Evolutionary conservation across 2,113 vertebrate genomes (phyloP), one percentile per base, ranked within the genome.

Genomic region (Tupaia chinensis): DNA sequence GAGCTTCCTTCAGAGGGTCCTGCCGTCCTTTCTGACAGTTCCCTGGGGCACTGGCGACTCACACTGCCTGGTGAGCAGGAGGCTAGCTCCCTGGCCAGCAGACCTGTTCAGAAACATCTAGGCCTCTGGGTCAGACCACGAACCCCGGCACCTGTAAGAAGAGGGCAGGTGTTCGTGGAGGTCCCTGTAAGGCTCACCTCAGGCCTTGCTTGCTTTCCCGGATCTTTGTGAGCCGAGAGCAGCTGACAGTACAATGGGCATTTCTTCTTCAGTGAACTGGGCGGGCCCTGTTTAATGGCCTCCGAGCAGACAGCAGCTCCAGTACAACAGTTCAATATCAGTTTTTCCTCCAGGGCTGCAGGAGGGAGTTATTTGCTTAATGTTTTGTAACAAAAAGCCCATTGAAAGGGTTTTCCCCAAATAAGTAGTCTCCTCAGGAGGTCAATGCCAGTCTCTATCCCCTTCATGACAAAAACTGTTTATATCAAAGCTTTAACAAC

Each of bases 351-450:
- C 20, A 34, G 69, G 93, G 85, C 90, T 76, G 7, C 3, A 9
- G 91, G 70, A 95, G 68, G 63, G 54, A 94, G 58, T 25, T 76
- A 77, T 83, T 93, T 89, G 83, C 86, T 94, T 95, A 95, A 91
- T 5, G 13, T 93, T 95, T 96, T 93, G 82, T 97, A 95, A 95
- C 91, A 88, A 93, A 91, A 80, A 94, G 23, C 29, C 86, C 76
- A 86, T 96, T 93, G 74, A 83, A 96, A 96, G 89, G 82, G 44
- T 95, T 96, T 94, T 66, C 91, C 82, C 58, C 12, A 97, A 97
- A 94, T 93, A 95, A 96, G 88, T 74, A 92, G 29, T 81, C 69
- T 70, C 74, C 25, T 91, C 29, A 72, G 76, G 32, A 95, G 74
- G 91, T 93, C 77, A 65, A 3, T 68, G 54, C 20, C 63, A 13